Evolutionary conservation across 2,888 invertebrate species (phyloP).

Genomic region (Mactromeris polynyma): DNA sequence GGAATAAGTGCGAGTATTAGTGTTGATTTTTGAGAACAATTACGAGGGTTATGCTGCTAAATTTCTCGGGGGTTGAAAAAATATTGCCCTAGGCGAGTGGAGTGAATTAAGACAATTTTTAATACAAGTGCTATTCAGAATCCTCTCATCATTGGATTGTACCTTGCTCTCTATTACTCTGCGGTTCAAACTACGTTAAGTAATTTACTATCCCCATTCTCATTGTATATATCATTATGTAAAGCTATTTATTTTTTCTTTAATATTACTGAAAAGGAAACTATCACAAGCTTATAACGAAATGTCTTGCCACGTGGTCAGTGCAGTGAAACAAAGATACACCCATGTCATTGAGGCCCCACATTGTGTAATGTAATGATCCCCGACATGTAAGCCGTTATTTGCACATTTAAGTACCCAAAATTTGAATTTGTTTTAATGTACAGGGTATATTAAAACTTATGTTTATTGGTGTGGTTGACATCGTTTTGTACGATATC

Average conservation of each 20-base stretch:
- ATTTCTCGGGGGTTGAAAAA: no score
- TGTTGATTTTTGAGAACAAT: no score
- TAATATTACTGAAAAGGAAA: background rate
- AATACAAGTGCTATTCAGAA: no score
- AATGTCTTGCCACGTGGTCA: background rate
- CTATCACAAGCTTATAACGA: background rate
- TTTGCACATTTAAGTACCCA: background rate
- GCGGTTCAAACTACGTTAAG: background rate
- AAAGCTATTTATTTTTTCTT: slow-evolving; percentile 1
- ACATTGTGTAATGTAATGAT: background rate
- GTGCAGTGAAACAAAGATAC: background rate
- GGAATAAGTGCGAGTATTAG: no score
- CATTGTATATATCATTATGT: slow-evolving; percentile 13
- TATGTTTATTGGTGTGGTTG: no score
- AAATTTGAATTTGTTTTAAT: background rate
- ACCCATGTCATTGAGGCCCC: background rate
- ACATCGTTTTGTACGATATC: no score
- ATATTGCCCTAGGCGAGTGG: no score
- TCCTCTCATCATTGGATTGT: no score
- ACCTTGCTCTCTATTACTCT: no score
- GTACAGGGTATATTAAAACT: no score
- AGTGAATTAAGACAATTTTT: no score
- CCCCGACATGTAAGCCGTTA: background rate
- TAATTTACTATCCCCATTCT: background rate
- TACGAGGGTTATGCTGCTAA: no score